Percentiles rank a stretch among this genome's conserved stretches.
Evolutionary conservation across 2,797 vertebrate species (phyloP).

Genomic region (Luscinia megarhynchos): DNA sequence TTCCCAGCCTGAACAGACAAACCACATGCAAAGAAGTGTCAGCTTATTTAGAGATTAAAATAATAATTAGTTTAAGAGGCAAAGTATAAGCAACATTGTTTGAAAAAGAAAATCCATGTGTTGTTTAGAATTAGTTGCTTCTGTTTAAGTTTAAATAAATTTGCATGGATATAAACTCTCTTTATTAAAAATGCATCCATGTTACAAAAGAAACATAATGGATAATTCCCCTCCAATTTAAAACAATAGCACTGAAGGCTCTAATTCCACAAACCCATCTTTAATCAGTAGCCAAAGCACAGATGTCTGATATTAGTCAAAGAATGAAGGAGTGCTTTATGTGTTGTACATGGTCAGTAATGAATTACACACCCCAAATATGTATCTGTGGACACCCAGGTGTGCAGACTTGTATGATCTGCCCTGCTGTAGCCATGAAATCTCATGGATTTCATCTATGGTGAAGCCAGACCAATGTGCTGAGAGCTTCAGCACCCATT

Average conservation of each 20-base stretch:
- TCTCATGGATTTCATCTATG: neutral
- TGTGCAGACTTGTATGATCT: neutral
- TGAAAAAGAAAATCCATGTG: slow-evolving; percentile 40
- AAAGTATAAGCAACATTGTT: slow-evolving; percentile 38
- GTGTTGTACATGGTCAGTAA: neutral
- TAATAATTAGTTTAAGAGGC: slow-evolving; percentile 58
- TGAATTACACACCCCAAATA: neutral
- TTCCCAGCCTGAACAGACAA: slow-evolving; percentile 48
- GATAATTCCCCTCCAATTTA: slow-evolving; percentile 39
- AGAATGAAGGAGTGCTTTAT: neutral
- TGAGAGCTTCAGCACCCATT: neutral
- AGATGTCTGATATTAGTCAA: slow-evolving; percentile 49
- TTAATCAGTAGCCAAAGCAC: slow-evolving; percentile 69
- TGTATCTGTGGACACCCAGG: neutral
- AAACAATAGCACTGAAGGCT: slow-evolving; percentile 43
- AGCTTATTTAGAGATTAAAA: slow-evolving; percentile 59
- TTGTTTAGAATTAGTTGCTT: slow-evolving; percentile 48
- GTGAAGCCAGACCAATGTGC: neutral
- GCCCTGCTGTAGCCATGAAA: neutral
- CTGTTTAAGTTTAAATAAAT: slow-evolving; percentile 52
- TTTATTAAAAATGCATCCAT: slow-evolving; percentile 37
- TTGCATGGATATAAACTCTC: slow-evolving; percentile 1
- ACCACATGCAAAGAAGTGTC: slow-evolving; percentile 61
- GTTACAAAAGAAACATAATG: slow-evolving; percentile 35
- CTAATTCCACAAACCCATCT: slow-evolving; percentile 40